A percentile compares a stretch with the other conserved stretches of the same genome.
Conservation (phyloP, 2,888 invertebrate genomes). For the Gastrophysa polygoni region DNA sequence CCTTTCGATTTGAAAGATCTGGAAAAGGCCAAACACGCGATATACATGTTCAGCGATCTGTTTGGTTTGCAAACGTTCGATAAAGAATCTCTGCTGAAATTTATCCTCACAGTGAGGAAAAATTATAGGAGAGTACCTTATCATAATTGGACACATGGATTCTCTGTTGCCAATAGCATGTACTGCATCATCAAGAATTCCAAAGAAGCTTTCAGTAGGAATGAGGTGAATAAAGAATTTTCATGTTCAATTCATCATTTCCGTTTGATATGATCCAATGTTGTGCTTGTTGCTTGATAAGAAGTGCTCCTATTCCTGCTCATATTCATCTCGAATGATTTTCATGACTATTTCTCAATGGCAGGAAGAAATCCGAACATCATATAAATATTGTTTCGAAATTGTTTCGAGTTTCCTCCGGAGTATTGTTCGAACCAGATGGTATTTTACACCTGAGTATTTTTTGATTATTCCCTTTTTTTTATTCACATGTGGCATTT, state of each 20-base stretch:
- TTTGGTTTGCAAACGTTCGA: conserved; percentile 73
- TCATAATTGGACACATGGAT: conserved; percentile 89
- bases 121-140: conserved; percentile 85
- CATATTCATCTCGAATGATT: no score
- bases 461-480: no score
- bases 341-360: no score
- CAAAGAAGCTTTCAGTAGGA: conserved; percentile 61
- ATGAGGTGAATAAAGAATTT: conserved; percentile 61
- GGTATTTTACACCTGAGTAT: no score
- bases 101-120: conserved; percentile 81
- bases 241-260: neutral
- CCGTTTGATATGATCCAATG: no score
- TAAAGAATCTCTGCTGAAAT: conserved; percentile 69
- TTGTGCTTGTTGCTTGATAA: no score
- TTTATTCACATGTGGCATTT: no score
- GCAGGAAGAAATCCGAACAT: no score
- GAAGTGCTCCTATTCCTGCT: no score
- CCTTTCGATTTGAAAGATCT: conserved; percentile 73
- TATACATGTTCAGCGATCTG: conserved; percentile 76
- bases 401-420: neutral
- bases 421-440: neutral
- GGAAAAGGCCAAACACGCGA: conserved; percentile 73
- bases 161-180: conserved; percentile 85
- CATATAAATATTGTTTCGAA: no score
- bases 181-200: conserved; percentile 73